Conservation (phyloP, 1,140 invertebrate genomes). For the Hestina assimilis region DNA sequence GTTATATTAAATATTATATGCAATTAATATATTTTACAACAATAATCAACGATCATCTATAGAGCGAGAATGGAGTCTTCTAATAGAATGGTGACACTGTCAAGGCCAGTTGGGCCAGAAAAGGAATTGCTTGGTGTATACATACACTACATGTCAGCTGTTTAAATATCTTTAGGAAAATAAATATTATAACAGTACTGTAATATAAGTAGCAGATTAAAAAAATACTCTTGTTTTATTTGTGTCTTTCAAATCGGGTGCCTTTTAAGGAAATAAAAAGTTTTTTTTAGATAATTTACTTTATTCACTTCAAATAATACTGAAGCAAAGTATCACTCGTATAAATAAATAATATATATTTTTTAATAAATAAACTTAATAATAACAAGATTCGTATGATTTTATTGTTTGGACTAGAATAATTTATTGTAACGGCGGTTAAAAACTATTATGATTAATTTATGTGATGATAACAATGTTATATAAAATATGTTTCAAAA, state of each 20-base stretch:
- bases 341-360: constrained; percentile 67
- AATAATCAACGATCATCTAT: too few relatives aligned
- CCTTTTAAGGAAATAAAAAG: constrained; percentile 32
- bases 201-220: constrained; percentile 6
- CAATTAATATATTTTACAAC: too few relatives aligned
- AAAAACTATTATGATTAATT: not conserved
- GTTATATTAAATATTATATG: too few relatives aligned
- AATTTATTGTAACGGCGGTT: constrained; percentile 12
- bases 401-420: constrained; percentile 42
- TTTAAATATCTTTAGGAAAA: not conserved
- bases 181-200: not conserved
- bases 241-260: not conserved
- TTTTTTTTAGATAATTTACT: constrained; percentile 44
- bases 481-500: not conserved
- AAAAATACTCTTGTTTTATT: not conserved
- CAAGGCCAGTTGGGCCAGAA: not conserved
- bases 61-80: too few relatives aligned
- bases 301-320: constrained; percentile 64
- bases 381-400: constrained; percentile 33
- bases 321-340: constrained; percentile 51
- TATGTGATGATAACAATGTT: too few relatives aligned
- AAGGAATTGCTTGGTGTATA: too few relatives aligned
- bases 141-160: too few relatives aligned
- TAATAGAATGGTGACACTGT: too few relatives aligned
- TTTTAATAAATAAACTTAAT: constrained; percentile 53